Evolutionary conservation across 2,888 invertebrate species (phyloP), one percentile per base, ranked within the genome.

Genomic region (Lutraria lutraria): DNA sequence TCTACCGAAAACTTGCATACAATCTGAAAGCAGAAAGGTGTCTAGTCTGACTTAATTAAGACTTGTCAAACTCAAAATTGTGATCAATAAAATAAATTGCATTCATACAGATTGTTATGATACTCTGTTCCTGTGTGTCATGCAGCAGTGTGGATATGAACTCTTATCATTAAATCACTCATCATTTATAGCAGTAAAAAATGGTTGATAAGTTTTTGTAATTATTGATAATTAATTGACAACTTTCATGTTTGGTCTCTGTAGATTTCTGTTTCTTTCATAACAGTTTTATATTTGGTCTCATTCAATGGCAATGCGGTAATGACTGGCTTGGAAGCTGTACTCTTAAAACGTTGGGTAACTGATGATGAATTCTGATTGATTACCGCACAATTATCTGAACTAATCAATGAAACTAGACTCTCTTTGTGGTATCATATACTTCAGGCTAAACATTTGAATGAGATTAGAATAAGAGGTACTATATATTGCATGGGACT

Each of bases 31-130:
- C 63, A 68, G 12, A 25, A 25, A 3, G 63, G 25, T 68, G 63
- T 10, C 63, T n/a, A 68, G 63, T 68, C 63, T 25, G 63, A 25
- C 63, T 68, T 68, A 68, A 68, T 68, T 68, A 68, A 68, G n/a
- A 68, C 63, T 68, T 68, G 63, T 68, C 63, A 68, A 68, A 68
- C 25, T 68, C 63, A 68, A 68, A 68, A 68, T 68, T 25, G n/a
- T 68, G 25, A 68, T 68, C 63, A 25, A 68, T 68, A 68, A 68
- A 25, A 68, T 68, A 25, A 68, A 68, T 68, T 68, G 63, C 63
- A 68, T 68, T 68, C 13, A 13, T 25, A 12, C n/a, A 68, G 63
- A 68, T 68, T 25, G 2, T 68, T 68, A 4, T 68, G 63, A 68
- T 68, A 68, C 63, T 43, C 43, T 25, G 63, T 68, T 25, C 63